A percentile compares a stretch with the other conserved stretches of the same genome.
Conservation (phyloP, 2,113 vertebrate genomes). For the Pelobates fuscus region DNA sequence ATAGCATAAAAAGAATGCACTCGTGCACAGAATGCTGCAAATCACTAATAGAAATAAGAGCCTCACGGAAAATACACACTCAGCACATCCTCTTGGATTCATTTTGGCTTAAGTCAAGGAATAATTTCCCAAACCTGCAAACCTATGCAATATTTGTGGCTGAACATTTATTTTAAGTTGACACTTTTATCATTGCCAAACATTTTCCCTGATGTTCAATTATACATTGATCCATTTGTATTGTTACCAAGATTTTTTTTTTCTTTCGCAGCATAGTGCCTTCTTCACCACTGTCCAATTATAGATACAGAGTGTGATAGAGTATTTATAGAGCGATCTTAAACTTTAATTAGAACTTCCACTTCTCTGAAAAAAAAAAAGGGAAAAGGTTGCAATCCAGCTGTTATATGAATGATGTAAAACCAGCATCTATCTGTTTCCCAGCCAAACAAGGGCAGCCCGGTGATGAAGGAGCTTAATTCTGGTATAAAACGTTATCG, state of each 20-base stretch:
- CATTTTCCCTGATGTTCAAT: conserved; percentile 35
- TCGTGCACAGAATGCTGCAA: conserved; percentile 13
- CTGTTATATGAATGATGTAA: too few relatives aligned
- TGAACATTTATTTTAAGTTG: conserved; percentile 35
- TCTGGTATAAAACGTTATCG: too few relatives aligned
- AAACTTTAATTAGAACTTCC: too few relatives aligned
- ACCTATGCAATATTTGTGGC: conserved; percentile 38
- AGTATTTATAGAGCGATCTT: too few relatives aligned
- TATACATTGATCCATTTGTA: conserved; percentile 26
- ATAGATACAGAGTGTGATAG: too few relatives aligned
- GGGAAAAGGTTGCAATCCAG: too few relatives aligned
- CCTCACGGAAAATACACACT: conserved; percentile 1
- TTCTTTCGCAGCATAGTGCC: not conserved
- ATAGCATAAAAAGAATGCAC: too few relatives aligned
- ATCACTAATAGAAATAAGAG: conserved; percentile 20
- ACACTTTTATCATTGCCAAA: conserved; percentile 35
- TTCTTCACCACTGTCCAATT: not conserved
- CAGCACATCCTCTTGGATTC: conserved; percentile 32
- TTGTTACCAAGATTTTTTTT: conserved; percentile 2
- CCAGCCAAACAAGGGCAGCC: too few relatives aligned
- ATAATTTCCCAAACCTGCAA: conserved; percentile 40
- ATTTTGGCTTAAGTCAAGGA: conserved; percentile 25
- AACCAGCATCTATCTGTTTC: too few relatives aligned
- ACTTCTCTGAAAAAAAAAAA: too few relatives aligned
- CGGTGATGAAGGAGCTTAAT: too few relatives aligned